Base-by-base conservation (phyloP, 2,113 vertebrate genomes). In the Nyctereutes procyonoides region DNA sequence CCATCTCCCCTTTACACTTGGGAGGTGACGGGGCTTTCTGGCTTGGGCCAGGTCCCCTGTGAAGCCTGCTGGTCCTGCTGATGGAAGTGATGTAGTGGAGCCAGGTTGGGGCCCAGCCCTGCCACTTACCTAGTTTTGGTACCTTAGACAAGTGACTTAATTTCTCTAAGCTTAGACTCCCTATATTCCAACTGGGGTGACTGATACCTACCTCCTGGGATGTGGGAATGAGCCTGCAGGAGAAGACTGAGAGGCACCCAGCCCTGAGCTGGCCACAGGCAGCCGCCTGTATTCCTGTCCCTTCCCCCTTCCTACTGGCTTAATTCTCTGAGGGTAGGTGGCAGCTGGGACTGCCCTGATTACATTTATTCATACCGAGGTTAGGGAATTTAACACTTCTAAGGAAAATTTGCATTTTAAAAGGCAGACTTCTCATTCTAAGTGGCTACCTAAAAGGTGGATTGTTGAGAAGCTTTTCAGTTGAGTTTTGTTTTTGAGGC, bases 321-420 rank as follows among this genome's bases (percentile, higher is more conserved):
- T 89, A 26, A 38, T n/a, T 74, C 30, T 30, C 12, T 74, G 20
- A 55, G 19, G 30, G 15, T 48, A 5, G 81, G 62, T 28, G 24
- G 69, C 60, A 86, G 56, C 82, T 28, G 38, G 90, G 38, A 55
- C 38, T 38, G 53, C 4, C 48, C 32, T 32, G 63, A 82, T 76
- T 19, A 43, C 4, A 83, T 69, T 48, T 19, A 76, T 58, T 84
- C 84, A 63, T 16, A 56, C 48, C 30, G 14, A 55, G 22, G 26
- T 93, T 71, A 93, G 11, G 32, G 30, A 92, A 53, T 24, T 32
- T 38, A 35, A 55, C 3, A 32, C 38, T 83, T 81, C 48, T 63
- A 87, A 26, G 5, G 76, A 80, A 83, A 95, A 58, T 10, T n/a
- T 81, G 69, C n/a, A 79, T 81, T 91, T 96, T 95, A 26, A 79